These are phyloP conservation scores for Ametastegia equiseti DNA, from an alignment of 2,888 invertebrate species.

Conservation along the genomic window DNA sequence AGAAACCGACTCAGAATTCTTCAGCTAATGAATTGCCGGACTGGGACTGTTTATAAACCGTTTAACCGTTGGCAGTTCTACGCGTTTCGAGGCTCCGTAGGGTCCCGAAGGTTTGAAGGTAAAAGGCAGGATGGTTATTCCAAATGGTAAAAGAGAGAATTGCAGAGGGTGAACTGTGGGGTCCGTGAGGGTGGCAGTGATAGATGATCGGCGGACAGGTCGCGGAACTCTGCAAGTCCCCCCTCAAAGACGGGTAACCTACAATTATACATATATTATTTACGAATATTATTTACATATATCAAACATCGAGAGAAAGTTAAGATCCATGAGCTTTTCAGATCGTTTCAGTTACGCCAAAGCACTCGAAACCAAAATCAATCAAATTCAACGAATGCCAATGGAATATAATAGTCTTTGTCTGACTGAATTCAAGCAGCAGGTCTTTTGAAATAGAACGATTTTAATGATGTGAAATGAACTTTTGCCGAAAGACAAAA, in stretches of 20 bases:
- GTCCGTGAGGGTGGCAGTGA: constrained; percentile 63
- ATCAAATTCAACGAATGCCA: not conserved
- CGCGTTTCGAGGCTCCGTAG: constrained; percentile 45
- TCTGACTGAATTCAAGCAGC: too few species aligned
- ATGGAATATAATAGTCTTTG: too few species aligned
- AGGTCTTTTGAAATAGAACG: too few species aligned
- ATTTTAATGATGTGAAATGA: too few species aligned
- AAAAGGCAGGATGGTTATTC: constrained; percentile 20
- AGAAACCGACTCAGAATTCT: constrained; percentile 50
- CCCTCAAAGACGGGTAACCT: constrained; percentile 49
- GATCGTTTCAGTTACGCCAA: not conserved
- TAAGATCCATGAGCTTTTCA: constrained; percentile 7
- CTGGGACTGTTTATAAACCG: constrained; percentile 69
- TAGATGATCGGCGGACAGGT: constrained; percentile 68
- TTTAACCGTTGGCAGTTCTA: constrained; percentile 67
- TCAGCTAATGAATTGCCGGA: constrained; percentile 65
- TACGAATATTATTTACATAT: constrained; percentile 49
- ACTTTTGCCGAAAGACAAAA: too few species aligned
- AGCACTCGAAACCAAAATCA: not conserved
- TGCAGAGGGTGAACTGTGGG: constrained; percentile 59
- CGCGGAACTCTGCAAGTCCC: constrained; percentile 58
- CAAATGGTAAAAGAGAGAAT: constrained; percentile 52
- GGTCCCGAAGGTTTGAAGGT: not conserved
- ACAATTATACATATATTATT: constrained; percentile 57
- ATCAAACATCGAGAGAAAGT: constrained; percentile 28